Conservation (phyloP, 2,888 invertebrate genomes). For the Nymphalis polychloros region DNA sequence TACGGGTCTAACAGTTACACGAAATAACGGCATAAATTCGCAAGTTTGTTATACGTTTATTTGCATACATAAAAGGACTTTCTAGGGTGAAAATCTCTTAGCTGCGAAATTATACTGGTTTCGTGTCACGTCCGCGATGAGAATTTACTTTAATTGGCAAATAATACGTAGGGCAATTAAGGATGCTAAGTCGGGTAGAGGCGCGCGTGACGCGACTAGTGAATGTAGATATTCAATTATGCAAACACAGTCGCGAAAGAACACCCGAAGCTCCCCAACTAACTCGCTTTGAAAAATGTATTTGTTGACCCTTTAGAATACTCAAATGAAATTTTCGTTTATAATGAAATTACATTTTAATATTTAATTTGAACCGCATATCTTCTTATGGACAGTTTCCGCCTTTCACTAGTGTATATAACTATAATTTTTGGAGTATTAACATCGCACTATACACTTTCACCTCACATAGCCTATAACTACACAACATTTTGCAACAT, state of each 20-base stretch:
- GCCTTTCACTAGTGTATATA: conserved; percentile 15
- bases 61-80: conserved; percentile 56
- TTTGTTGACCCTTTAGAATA: conserved; percentile 52
- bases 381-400: background rate
- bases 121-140: conserved; percentile 78
- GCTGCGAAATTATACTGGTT: conserved; percentile 67
- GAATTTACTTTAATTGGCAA: conserved; percentile 83
- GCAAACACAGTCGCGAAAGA: conserved; percentile 75
- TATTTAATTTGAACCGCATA: background rate
- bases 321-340: conserved; percentile 1
- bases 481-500: background rate
- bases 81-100: conserved; percentile 58
- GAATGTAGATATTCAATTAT: conserved; percentile 76
- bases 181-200: conserved; percentile 79
- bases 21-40: conserved; percentile 32
- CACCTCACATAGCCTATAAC: conserved; percentile 2
- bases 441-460: conserved; percentile 17
- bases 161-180: conserved; percentile 82
- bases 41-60: conserved; percentile 51
- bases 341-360: conserved; percentile 5
- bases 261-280: conserved; percentile 48
- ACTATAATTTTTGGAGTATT: conserved; percentile 21
- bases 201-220: conserved; percentile 78
- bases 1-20: conserved; percentile 31
- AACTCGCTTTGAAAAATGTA: conserved; percentile 35